Base-by-base conservation (phyloP, 2,888 invertebrate species). In the Acronicta aceris region DNA sequence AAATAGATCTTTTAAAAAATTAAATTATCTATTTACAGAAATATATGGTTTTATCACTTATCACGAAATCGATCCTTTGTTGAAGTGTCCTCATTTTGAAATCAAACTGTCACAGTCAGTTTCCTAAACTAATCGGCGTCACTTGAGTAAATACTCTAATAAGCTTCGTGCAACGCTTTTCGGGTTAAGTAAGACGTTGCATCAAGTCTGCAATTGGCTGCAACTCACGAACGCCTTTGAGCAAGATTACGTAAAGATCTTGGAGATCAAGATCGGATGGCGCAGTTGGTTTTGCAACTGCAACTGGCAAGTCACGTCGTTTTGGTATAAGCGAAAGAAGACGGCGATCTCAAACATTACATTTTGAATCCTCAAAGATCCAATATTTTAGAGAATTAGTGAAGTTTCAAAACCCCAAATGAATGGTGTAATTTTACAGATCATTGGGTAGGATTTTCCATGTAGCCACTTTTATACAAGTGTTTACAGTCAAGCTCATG, bases 251-350 rank as follows among this genome's bases (percentile, higher is more conserved):
- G 55, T 71, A 62, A 71, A 42, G 27, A 43, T 50, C 38, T 61
- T 13, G 40, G 72, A 78, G 76, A 78, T 78, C 80, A 76, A 74
- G 80, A 74, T 71, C 72, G 71, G 47, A 47, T 40, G 59, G 53
- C 48, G 49, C 21, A 38, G 42, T 57, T 43, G 30, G 49, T 66
- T 62, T 72, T 65, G 64, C 59, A 65, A 77, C 42, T 72, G 58
- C 60, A 54, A 51, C 46, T 68, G 42, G 64, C 62, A 52, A 67
- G 54, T 67, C 62, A 65, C 38, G 52, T 38, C 13, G 13, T 56
- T 57, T 49, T 58, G 59, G 52, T 61, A 9, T 43, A 69, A 54
- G 47, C 0, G 4, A 36, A 42, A 38, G 27, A 49, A 59, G 51
- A 21, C 10, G 40, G 55, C 74, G 59, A 27, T 46, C 40, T 3